Evolutionary conservation across 1,140 invertebrate genomes (phyloP).

Genomic region (Drosophila nannoptera): DNA sequence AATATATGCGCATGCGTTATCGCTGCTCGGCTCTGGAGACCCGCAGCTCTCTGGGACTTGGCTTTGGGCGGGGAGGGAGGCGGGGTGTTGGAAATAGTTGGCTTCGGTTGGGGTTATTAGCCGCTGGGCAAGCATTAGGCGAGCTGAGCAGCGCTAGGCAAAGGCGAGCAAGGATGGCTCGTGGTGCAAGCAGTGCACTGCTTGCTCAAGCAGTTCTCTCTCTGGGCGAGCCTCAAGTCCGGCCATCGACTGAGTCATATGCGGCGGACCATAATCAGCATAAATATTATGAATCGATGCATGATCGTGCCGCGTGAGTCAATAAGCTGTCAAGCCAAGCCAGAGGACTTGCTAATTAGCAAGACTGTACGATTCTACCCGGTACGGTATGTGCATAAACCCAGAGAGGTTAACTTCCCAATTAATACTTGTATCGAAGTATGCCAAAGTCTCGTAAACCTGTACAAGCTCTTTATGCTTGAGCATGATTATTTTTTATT

Average conservation of each 20-base stretch:
- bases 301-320: conserved; percentile 19
- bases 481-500: no score
- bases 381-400: background rate
- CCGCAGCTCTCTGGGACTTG: conserved; percentile 15
- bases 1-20: conserved; percentile 7
- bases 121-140: background rate
- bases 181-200: background rate
- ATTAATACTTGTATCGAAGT: no score
- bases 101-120: conserved; percentile 15
- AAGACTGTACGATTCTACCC: background rate
- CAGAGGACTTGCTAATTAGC: background rate
- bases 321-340: background rate
- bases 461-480: no score
- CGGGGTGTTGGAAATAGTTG: background rate
- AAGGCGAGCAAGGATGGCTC: background rate
- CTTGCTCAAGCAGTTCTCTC: background rate
- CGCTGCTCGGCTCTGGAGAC: background rate
- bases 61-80: conserved; percentile 4
- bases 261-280: conserved; percentile 16
- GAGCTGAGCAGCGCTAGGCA: conserved; percentile 12
- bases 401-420: no score
- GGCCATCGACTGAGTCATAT: conserved; percentile 10
- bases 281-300: conserved; percentile 15
- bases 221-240: background rate
- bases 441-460: no score